phyloP scores from a whole-genome alignment of 2,888 invertebrate species.

The Standfussiana lucernea region DNA sequence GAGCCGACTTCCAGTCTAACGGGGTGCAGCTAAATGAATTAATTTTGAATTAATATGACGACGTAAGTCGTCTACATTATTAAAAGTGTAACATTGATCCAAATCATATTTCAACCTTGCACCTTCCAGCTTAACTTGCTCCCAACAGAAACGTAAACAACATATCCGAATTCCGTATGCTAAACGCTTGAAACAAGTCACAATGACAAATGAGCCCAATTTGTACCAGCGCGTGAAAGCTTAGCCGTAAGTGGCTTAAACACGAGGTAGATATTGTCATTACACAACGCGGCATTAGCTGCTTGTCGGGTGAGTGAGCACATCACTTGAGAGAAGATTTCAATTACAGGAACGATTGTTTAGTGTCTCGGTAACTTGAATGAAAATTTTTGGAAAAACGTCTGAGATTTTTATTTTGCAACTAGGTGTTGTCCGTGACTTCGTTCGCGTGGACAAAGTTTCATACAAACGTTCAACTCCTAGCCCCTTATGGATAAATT shows the following conservation, averaged over 20 bases:
- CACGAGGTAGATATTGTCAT: conserved; percentile 48
- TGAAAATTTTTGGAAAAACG: neutral
- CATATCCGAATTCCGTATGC: conserved; percentile 15
- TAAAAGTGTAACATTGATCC: neutral
- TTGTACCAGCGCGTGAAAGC: conserved; percentile 45
- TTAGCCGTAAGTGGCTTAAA: conserved; percentile 53
- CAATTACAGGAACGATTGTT: conserved; percentile 12
- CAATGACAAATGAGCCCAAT: conserved; percentile 59
- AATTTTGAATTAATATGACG: too few species aligned
- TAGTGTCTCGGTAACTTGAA: neutral
- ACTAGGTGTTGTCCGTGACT: too few species aligned
- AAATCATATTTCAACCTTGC: neutral
- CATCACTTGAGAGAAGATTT: conserved; percentile 26
- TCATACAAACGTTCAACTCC: too few species aligned
- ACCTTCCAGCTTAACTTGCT: neutral
- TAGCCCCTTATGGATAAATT: too few species aligned
- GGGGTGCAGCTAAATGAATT: too few species aligned
- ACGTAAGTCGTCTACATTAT: too few species aligned
- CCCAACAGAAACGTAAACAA: conserved; percentile 25
- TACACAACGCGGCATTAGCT: conserved; percentile 36
- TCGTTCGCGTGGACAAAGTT: too few species aligned
- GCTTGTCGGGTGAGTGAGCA: conserved; percentile 20
- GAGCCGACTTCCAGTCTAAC: too few species aligned
- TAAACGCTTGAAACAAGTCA: conserved; percentile 38
- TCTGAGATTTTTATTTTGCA: neutral